Conservation (phyloP, 1,140 invertebrate species). For the Semibalanus balanoides region DNA sequence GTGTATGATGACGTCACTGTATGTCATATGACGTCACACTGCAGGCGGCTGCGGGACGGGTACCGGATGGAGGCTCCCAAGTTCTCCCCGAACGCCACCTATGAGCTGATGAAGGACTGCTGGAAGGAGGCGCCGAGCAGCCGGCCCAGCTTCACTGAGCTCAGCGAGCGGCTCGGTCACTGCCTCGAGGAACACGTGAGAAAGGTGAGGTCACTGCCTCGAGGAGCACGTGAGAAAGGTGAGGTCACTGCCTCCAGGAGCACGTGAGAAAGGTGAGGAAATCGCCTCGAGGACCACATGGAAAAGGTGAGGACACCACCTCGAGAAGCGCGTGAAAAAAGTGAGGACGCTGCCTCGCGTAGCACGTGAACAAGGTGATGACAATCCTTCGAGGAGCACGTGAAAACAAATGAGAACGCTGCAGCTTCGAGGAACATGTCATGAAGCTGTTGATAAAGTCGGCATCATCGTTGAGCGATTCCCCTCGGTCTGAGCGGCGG, state of each 20-base stretch:
- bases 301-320: slow-evolving; percentile 11
- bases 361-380: neutral
- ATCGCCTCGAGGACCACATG: neutral
- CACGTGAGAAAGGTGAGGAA: neutral
- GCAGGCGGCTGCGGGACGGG: slow-evolving; percentile 41
- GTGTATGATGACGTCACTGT: too few species aligned
- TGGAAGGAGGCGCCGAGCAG: slow-evolving; percentile 66
- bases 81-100: slow-evolving; percentile 67
- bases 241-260: neutral
- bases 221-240: too few species aligned
- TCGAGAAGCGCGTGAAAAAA: too few species aligned
- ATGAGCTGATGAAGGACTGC: slow-evolving; percentile 86
- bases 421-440: neutral
- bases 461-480: too few species aligned
- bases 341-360: neutral
- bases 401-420: neutral
- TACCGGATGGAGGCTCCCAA: slow-evolving; percentile 73
- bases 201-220: slow-evolving; percentile 18
- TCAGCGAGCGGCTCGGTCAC: slow-evolving; percentile 36
- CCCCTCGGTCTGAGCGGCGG: too few species aligned
- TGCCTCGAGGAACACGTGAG: slow-evolving; percentile 21
- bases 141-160: slow-evolving; percentile 60
- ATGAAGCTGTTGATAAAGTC: too few species aligned
- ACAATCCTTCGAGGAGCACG: too few species aligned
- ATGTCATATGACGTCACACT: too few species aligned